Evolutionary conservation across 2,113 vertebrate genomes (phyloP).

Genomic region (Phylloscopus trochiloides): DNA sequence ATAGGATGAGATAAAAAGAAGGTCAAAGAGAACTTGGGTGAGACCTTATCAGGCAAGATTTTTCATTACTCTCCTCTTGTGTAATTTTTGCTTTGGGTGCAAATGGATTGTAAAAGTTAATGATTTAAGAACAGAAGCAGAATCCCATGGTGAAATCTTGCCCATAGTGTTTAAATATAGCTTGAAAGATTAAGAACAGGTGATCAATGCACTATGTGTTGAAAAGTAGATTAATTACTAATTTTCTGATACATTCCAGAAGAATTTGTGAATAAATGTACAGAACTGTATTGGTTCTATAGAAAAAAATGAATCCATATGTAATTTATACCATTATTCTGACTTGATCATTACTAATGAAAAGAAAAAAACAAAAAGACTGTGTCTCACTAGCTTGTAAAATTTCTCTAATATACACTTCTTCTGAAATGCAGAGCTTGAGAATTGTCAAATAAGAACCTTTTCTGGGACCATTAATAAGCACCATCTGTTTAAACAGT

Average conservation of each 20-base stretch:
- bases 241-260: not conserved
- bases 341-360: not conserved
- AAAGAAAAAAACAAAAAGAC: not conserved
- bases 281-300: not conserved
- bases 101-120: conserved; percentile 22
- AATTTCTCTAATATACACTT: not conserved
- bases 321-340: not conserved
- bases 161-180: not conserved
- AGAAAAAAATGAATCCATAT: not conserved
- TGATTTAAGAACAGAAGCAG: not conserved
- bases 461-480: not conserved
- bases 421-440: not conserved
- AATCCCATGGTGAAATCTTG: not conserved
- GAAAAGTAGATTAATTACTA: not conserved
- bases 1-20: not conserved
- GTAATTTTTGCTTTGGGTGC: not conserved
- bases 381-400: not conserved
- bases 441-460: not conserved
- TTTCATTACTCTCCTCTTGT: not conserved
- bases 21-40: not conserved
- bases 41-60: conserved; percentile 2
- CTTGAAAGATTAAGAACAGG: not conserved
- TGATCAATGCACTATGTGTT: not conserved
- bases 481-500: not conserved
- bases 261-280: not conserved